Evolutionary conservation across 2,113 vertebrate species (phyloP).

Genomic region (Leptobrachium leishanense): DNA sequence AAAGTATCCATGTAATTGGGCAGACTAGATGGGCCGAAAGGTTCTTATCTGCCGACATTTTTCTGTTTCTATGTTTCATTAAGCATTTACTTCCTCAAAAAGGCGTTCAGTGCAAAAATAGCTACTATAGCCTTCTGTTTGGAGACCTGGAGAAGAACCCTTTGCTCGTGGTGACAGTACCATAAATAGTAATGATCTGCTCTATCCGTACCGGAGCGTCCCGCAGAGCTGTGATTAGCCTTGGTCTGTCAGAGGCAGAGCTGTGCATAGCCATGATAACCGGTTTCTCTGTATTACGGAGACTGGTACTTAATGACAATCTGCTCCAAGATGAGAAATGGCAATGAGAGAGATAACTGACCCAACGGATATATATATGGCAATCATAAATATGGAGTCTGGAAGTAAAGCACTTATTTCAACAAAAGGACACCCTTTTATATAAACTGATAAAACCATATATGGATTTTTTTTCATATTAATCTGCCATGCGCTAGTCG

Average conservation of each 20-base stretch:
- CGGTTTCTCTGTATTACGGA: neutral
- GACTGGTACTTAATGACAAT: neutral
- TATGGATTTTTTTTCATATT: too few relatives aligned
- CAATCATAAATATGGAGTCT: too few relatives aligned
- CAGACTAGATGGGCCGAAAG: too few relatives aligned
- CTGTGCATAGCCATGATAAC: slow-evolving; percentile 11
- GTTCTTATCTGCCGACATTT: too few relatives aligned
- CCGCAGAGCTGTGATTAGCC: slow-evolving; percentile 32
- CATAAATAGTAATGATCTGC: slow-evolving; percentile 9
- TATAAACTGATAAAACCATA: too few relatives aligned
- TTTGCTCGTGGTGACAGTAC: slow-evolving; percentile 5
- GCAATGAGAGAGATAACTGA: neutral
- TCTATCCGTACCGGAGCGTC: neutral
- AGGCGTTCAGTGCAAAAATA: neutral
- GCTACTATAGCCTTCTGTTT: neutral
- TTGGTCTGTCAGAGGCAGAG: neutral
- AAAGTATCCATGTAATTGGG: too few relatives aligned
- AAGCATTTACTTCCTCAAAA: slow-evolving; percentile 19
- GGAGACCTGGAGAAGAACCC: slow-evolving; percentile 5
- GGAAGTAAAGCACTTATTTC: too few relatives aligned
- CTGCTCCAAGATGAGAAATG: neutral
- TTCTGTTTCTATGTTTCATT: too few relatives aligned
- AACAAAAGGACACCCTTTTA: too few relatives aligned
- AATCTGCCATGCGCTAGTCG: too few relatives aligned
- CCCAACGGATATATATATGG: too few relatives aligned